Conservation (phyloP, 2,113 vertebrate genomes). For the Megalops atlanticus region DNA sequence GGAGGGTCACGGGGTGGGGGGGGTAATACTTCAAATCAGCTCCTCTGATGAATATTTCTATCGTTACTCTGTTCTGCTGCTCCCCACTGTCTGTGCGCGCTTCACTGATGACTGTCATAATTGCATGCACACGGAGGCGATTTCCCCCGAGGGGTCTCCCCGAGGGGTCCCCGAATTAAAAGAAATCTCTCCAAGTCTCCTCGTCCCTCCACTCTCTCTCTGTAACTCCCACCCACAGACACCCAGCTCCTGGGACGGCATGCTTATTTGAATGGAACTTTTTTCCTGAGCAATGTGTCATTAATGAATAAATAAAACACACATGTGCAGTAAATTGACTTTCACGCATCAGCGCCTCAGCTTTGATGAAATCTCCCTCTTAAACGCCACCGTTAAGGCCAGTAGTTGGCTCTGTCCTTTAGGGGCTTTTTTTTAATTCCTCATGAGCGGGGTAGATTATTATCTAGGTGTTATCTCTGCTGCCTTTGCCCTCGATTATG, state of each 20-base stretch:
- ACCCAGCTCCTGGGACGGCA: slow-evolving; percentile 13
- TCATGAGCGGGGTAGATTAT: background rate
- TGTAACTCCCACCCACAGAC: slow-evolving; percentile 28
- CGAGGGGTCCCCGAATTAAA: slow-evolving; percentile 76
- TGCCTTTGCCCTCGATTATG: background rate
- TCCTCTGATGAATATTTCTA: slow-evolving; percentile 44
- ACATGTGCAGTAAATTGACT: slow-evolving; percentile 70
- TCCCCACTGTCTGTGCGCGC: slow-evolving; percentile 54
- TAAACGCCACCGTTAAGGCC: slow-evolving; percentile 58
- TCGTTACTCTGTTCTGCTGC: slow-evolving; percentile 44
- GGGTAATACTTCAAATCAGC: slow-evolving; percentile 61
- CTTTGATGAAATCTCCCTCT: slow-evolving; percentile 63
- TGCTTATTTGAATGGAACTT: slow-evolving; percentile 35
- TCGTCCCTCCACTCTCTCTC: slow-evolving; percentile 50
- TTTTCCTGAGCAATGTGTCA: slow-evolving; percentile 59
- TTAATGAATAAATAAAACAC: slow-evolving; percentile 79
- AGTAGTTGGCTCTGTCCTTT: slow-evolving; percentile 28
- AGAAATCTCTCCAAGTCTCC: slow-evolving; percentile 60
- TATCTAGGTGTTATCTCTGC: background rate
- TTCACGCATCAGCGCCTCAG: slow-evolving; percentile 66
- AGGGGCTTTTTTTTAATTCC: background rate
- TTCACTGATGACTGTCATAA: slow-evolving; percentile 73
- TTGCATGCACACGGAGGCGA: slow-evolving; percentile 66
- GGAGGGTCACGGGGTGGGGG: slow-evolving; percentile 23
- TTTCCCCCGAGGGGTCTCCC: slow-evolving; percentile 65